Evolutionary conservation across 1,140 invertebrate genomes (phyloP), one percentile per base, ranked within the genome.

Genomic region (Saxidomus purpurata): DNA sequence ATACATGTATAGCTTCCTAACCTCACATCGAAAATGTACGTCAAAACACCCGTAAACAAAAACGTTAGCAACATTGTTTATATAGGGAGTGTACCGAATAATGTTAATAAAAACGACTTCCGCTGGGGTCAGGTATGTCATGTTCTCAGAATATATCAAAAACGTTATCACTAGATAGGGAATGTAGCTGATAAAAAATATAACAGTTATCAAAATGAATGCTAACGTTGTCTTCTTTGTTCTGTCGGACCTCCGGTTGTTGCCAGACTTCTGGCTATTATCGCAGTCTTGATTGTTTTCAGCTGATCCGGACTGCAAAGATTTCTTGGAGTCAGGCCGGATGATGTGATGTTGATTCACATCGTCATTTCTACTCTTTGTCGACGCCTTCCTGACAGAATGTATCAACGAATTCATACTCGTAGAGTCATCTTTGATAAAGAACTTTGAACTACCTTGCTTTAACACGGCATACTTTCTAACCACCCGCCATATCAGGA

Each of bases 41-140:
- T 92, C 93, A 80, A 91, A 92, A 74, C 93, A 92, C 11, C 93
- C 91, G 80, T 94, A 94, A 25, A 94, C 89, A 59, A 93, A 90
- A 17, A 83, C 69, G 43, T 94, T 94, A 34, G 80, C 86, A 9
- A 91, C 81, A 61, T 89, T 91, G 89, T 94, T 94, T 19, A 94
- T 90, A 59, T 93, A 93, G 63, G 90, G 92, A 2, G 90, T 91
- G 6, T 91, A 67, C 15, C 91, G 90, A n/a, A 90, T 92, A 4
- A 92, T 87, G 74, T 93, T 94, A 89, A 93, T 92, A 28, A 86
- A 38, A 2, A 93, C 77, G 0, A 90, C 43, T 0, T 55, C 80
- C 8, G 71, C 36, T 1, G 76, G 59, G n/a, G 40, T 89, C 47
- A 77, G 67, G 9, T 43, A 36, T 13, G 77, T 11, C n/a, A 38